A percentile compares a stretch with the other conserved stretches of the same genome.
phyloP scores from a whole-genome alignment of 2,113 vertebrate species.

The Ctenomys sociabilis region DNA sequence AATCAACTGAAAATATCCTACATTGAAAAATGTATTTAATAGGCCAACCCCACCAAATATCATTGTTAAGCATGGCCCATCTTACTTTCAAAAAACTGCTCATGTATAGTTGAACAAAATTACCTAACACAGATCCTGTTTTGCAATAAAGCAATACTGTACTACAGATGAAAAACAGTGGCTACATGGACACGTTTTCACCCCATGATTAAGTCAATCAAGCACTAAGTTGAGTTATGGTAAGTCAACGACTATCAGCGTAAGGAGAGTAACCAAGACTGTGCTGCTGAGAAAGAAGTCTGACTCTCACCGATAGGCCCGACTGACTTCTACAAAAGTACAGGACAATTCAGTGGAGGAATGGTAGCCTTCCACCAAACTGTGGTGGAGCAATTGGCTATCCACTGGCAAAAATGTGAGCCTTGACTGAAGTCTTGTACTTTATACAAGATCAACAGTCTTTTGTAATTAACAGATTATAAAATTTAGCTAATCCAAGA shows the following conservation, averaged over 20 bases:
- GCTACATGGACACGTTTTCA: too few species aligned
- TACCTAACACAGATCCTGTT: background rate
- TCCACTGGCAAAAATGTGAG: background rate
- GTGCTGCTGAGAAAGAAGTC: background rate
- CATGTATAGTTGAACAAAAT: background rate
- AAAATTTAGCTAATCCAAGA: constrained; percentile 34
- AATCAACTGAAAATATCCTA: background rate
- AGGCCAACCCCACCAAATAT: background rate
- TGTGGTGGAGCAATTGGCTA: background rate
- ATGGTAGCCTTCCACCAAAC: background rate
- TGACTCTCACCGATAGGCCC: too few species aligned
- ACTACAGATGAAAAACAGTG: background rate
- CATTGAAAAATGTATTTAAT: background rate
- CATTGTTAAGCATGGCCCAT: background rate
- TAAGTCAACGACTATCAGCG: background rate
- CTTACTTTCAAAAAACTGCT: background rate
- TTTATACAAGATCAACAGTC: background rate
- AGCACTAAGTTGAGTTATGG: background rate
- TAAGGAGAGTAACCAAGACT: background rate
- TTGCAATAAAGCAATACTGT: background rate
- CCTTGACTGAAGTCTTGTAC: background rate
- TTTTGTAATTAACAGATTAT: background rate
- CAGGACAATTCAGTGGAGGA: background rate
- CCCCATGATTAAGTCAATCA: background rate
- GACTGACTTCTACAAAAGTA: background rate